Base-by-base conservation (phyloP, 2,797 vertebrate species). In the Arnoldichthys spilopterus region DNA sequence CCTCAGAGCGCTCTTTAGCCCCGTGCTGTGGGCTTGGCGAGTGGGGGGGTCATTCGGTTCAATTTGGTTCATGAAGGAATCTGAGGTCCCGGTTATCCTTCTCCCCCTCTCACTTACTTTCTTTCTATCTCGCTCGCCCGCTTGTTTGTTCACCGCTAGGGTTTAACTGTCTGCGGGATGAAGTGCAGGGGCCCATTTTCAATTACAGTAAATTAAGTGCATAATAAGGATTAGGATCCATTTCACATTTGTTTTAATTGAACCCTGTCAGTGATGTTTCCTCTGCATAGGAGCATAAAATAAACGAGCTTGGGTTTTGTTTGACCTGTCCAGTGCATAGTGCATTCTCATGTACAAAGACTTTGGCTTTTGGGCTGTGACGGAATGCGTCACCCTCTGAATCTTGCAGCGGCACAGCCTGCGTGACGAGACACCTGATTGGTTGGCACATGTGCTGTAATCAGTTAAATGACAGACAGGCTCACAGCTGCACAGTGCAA, bases 401-500 rank as follows among this genome's bases (percentile, higher is more conserved):
- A 15, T 77, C 83, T 66, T 82, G 68, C 82, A 83, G 16, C 22
- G 24, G 53, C 24, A 8, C 71, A 76, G 76, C 64, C 62, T 59
- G 82, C 78, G 76, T 78, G 89, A 89, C 88, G 90, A 88, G 88
- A 88, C 91, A 91, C 90, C 91, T 92, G 92, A 94, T 91, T 89
- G 90, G 88, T 91, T 92, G 92, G 89, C 88, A 83, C 74, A 61
- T 85, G 34, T 79, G 84, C 87, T 77, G 89, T 92, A 92, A 92
- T 93, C 92, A 92, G 91, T 91, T 91, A 90, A 92, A 93, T 92
- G 92, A 93, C 91, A 90, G 93, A 91, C 88, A 90, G 90, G 87
- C 91, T 90, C 88, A 83, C 93, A 94, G 93, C 93, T 93, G 93
- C 92, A 92, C 88, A 81, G 88, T 86, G 88, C 89, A 89, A 89